These are phyloP conservation scores for Calliphora vicina DNA, from an alignment of 1,140 invertebrate species.

Conservation along the genomic window DNA sequence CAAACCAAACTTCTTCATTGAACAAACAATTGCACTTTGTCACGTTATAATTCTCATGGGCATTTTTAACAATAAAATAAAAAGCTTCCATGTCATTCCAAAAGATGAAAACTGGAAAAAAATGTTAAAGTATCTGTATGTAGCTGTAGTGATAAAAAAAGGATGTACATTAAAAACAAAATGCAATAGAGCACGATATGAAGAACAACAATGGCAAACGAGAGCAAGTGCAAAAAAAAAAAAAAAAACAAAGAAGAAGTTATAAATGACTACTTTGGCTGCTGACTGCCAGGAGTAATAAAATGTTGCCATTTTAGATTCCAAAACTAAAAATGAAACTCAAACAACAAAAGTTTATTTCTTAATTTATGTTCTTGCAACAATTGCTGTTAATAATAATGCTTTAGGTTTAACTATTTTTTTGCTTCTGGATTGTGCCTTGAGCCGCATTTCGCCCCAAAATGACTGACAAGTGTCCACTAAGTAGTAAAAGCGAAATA, in stretches of 20 bases:
- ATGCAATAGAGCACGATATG: constrained; percentile 1
- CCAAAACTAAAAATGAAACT: too few relatives aligned
- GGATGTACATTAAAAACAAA: constrained; percentile 30
- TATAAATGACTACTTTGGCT: neutral
- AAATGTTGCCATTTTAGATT: constrained; percentile 10
- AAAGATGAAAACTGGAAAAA: neutral
- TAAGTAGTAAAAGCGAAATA: neutral
- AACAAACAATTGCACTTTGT: constrained; percentile 37
- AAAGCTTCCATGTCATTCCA: neutral
- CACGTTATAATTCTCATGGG: constrained; percentile 23
- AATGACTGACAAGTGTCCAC: constrained; percentile 26
- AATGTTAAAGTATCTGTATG: neutral
- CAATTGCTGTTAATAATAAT: neutral
- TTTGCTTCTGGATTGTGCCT: neutral
- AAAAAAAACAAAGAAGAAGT: neutral
- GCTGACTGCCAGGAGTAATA: constrained; percentile 1
- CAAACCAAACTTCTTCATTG: constrained; percentile 1
- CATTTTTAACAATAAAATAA: constrained; percentile 30
- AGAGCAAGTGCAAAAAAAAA: neutral
- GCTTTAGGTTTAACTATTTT: neutral
- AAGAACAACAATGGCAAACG: neutral
- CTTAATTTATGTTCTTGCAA: constrained; percentile 11
- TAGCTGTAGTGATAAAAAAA: too few relatives aligned
- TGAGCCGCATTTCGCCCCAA: neutral
- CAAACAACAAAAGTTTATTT: constrained; percentile 7